These are phyloP conservation scores for Andrena bucephala DNA, from an alignment of 2,888 invertebrate genomes.

Conservation along the genomic window DNA sequence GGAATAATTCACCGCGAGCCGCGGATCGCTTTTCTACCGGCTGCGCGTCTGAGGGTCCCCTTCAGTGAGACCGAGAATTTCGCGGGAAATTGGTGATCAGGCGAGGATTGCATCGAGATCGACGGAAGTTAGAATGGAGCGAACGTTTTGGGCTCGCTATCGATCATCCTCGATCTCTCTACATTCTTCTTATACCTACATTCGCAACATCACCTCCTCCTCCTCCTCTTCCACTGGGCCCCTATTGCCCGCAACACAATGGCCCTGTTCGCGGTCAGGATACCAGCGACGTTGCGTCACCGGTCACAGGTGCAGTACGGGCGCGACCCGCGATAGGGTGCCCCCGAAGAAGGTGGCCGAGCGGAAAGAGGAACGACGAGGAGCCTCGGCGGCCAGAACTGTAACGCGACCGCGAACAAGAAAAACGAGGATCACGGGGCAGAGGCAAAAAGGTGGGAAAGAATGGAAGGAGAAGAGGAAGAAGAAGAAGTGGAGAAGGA, in stretches of 20 bases:
- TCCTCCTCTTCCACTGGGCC: neutral
- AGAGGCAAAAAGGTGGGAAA: conserved; percentile 19
- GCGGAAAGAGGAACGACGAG: conserved; percentile 35
- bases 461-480: conserved; percentile 23
- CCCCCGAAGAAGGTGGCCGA: conserved; percentile 31
- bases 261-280: conserved; percentile 26
- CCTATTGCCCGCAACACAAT: neutral
- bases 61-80: neutral
- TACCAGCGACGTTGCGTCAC: conserved; percentile 71
- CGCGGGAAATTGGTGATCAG: neutral
- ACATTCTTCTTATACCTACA: neutral
- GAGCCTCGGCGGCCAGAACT: conserved; percentile 31
- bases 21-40: conserved; percentile 17
- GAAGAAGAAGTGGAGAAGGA: conserved; percentile 43
- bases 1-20: conserved; percentile 56
- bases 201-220: neutral
- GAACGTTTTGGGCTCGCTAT: neutral
- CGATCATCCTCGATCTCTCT: neutral
- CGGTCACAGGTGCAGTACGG: conserved; percentile 74
- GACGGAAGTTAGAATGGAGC: neutral
- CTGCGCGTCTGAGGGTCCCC: conserved; percentile 1
- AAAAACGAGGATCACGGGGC: conserved; percentile 1
- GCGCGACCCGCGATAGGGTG: conserved; percentile 63
- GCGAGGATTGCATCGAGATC: neutral
- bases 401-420: conserved; percentile 45